Conservation (phyloP, 2,888 invertebrate species). For the Amiota communis region DNA sequence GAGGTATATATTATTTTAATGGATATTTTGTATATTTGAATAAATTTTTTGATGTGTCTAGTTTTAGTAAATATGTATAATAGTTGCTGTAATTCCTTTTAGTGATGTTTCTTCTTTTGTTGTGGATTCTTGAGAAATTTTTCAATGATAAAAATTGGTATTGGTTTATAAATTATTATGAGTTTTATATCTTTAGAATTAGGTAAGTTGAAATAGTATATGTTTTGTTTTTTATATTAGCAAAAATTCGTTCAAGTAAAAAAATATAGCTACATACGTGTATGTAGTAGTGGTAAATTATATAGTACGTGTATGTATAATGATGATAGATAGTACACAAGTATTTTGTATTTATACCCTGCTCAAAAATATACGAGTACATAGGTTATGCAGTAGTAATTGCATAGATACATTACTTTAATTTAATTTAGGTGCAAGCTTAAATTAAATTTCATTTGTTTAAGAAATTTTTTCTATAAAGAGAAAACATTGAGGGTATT, state of each 20-base stretch:
- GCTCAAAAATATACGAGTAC: neutral
- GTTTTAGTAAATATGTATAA: conserved; percentile 41
- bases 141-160: neutral
- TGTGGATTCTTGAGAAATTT: conserved; percentile 14
- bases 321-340: conserved; percentile 12
- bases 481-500: conserved; percentile 26
- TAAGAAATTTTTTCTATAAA: neutral
- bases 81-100: conserved; percentile 32
- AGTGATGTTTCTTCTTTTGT: conserved; percentile 31
- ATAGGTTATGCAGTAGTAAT: neutral
- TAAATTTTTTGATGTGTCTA: neutral
- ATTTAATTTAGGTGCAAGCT: neutral
- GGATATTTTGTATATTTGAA: conserved; percentile 46
- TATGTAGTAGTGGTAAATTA: conserved; percentile 22
- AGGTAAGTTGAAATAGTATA: no score
- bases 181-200: no score
- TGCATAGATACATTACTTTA: neutral
- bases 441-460: conserved; percentile 10
- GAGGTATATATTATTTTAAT: conserved; percentile 51
- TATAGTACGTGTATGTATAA: neutral
- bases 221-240: neutral
- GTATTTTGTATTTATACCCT: conserved; percentile 9
- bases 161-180: conserved; percentile 15
- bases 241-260: conserved; percentile 24
- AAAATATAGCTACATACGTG: conserved; percentile 8